phyloP scores from a whole-genome alignment of 1,140 invertebrate genomes.

The Bombus turneri region DNA sequence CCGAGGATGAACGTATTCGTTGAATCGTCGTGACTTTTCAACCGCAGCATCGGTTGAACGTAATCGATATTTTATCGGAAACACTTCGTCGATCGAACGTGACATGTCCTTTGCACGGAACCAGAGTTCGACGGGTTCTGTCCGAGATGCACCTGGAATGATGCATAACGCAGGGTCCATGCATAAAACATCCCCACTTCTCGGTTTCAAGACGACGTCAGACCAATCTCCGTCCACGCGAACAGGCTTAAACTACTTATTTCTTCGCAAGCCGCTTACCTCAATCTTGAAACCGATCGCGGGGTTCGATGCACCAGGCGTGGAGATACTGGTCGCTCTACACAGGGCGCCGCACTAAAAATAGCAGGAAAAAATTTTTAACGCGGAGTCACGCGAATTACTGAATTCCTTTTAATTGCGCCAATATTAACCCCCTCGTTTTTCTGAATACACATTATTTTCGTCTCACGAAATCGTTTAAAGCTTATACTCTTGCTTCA shows the following conservation, averaged over 20 bases:
- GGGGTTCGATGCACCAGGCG: slow-evolving; percentile 54
- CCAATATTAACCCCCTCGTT: slow-evolving; percentile 28
- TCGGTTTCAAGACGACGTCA: slow-evolving; percentile 59
- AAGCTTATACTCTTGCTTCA: neutral
- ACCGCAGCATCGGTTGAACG: neutral
- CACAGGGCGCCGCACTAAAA: slow-evolving; percentile 52
- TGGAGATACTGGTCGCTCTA: slow-evolving; percentile 38
- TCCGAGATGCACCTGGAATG: slow-evolving; percentile 64
- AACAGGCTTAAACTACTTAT: slow-evolving; percentile 72
- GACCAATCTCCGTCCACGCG: slow-evolving; percentile 71
- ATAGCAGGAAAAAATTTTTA: slow-evolving; percentile 50
- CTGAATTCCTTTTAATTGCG: slow-evolving; percentile 42
- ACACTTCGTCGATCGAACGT: slow-evolving; percentile 1
- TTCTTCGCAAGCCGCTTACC: slow-evolving; percentile 67
- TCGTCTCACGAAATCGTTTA: neutral
- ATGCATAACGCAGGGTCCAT: slow-evolving; percentile 54
- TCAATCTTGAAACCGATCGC: slow-evolving; percentile 63
- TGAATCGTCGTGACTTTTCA: neutral
- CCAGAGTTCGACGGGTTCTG: slow-evolving; percentile 51
- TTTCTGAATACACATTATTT: neutral
- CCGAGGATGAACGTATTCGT: neutral
- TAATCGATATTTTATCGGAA: slow-evolving; percentile 2
- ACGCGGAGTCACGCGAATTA: slow-evolving; percentile 53
- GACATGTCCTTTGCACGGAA: slow-evolving; percentile 39
- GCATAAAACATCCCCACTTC: slow-evolving; percentile 62